Conservation (phyloP, 2,888 invertebrate genomes). For the Platycnemis pennipes region DNA sequence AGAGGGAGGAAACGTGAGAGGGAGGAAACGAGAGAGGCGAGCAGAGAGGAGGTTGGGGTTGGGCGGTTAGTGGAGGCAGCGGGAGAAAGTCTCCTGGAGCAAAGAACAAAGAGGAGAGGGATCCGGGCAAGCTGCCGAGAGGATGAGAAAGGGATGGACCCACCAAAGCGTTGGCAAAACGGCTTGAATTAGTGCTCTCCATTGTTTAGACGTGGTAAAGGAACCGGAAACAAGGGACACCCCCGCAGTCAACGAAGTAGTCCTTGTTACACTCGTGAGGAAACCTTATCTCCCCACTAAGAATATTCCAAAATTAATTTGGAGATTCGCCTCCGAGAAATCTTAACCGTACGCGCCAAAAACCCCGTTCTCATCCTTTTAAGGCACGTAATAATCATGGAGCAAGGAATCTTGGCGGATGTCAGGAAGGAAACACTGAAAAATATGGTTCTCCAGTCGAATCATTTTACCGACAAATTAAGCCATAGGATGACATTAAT, state of each 20-base stretch:
- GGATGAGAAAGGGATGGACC: neutral
- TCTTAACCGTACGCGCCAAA: neutral
- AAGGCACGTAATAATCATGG: too few relatives aligned
- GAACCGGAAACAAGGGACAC: neutral
- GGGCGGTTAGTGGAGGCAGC: neutral
- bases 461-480: too few relatives aligned
- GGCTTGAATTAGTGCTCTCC: neutral
- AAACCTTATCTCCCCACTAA: neutral
- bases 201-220: neutral
- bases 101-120: neutral
- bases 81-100: neutral
- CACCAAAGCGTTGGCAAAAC: neutral
- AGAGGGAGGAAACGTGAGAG: neutral
- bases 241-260: neutral
- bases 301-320: neutral
- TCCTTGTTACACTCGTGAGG: neutral
- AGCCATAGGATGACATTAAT: too few relatives aligned
- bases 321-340: neutral
- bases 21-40: neutral
- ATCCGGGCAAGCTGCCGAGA: neutral
- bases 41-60: neutral
- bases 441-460: too few relatives aligned
- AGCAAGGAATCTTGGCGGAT: too few relatives aligned
- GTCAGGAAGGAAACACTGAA: too few relatives aligned
- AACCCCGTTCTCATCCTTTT: neutral